A percentile compares a stretch with the other conserved stretches of the same genome.
These are phyloP conservation scores for Pteronotus mesoamericanus DNA, from an alignment of 2,797 vertebrate species.

Conservation along the genomic window DNA sequence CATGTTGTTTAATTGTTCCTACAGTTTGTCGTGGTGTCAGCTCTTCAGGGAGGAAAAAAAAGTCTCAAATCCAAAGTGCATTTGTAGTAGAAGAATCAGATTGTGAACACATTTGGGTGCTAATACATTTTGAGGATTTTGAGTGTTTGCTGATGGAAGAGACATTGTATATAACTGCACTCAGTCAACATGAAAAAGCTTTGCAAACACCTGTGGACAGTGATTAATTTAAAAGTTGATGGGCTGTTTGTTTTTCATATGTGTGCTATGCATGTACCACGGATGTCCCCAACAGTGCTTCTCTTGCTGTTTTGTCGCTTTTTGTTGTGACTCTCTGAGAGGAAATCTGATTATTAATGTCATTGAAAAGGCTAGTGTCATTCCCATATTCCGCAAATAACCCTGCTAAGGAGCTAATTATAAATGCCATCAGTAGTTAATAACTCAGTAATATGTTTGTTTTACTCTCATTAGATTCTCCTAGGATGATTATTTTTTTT, in stretches of 20 bases:
- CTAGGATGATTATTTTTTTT: constrained; percentile 60
- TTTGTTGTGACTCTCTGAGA: constrained; percentile 65
- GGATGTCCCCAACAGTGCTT: constrained; percentile 34
- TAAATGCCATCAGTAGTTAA: constrained; percentile 80
- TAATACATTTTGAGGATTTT: constrained; percentile 43
- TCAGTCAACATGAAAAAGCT: constrained; percentile 49
- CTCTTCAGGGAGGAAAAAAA: neutral
- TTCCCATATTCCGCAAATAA: constrained; percentile 78
- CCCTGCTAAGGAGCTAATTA: constrained; percentile 81
- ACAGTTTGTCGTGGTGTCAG: neutral
- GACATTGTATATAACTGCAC: constrained; percentile 37
- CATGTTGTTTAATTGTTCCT: neutral
- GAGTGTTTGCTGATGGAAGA: constrained; percentile 58
- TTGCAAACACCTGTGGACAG: constrained; percentile 27
- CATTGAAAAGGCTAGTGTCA: constrained; percentile 72
- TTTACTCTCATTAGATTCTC: constrained; percentile 77
- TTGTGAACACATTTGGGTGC: neutral
- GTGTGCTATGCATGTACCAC: neutral
- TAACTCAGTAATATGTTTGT: constrained; percentile 80
- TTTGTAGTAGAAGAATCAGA: neutral
- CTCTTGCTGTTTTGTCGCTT: constrained; percentile 68
- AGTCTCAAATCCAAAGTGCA: neutral
- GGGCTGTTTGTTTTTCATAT: constrained; percentile 56
- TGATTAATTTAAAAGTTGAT: constrained; percentile 67
- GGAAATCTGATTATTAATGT: constrained; percentile 74